Conservation (phyloP, 2,113 vertebrate genomes). For the Sisor rabdophorus region DNA sequence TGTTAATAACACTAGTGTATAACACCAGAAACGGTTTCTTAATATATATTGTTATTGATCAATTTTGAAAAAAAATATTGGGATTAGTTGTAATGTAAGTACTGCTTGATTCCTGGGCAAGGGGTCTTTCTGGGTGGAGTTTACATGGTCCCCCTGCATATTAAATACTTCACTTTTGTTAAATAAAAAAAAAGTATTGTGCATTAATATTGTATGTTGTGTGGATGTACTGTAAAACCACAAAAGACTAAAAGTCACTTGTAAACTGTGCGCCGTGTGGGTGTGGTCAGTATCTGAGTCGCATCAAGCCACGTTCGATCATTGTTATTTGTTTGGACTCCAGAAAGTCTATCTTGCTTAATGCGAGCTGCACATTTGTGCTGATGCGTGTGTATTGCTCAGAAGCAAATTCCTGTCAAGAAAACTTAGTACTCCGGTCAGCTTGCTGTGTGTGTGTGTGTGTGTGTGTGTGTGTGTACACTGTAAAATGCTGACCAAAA, state of each 20-base stretch:
- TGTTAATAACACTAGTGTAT: not conserved
- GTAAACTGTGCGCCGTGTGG: not conserved
- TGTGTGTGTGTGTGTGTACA: slow-evolving; percentile 57
- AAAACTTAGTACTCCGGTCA: not conserved
- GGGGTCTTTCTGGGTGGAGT: too few relatives aligned
- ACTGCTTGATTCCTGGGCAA: too few relatives aligned
- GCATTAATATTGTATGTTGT: not conserved
- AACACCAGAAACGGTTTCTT: not conserved
- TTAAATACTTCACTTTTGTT: too few relatives aligned
- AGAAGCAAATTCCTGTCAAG: not conserved
- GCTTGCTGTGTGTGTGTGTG: not conserved
- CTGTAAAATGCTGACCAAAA: slow-evolving; percentile 61
- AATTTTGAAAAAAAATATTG: too few relatives aligned
- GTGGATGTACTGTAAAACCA: not conserved
- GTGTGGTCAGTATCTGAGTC: not conserved
- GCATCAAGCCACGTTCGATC: not conserved
- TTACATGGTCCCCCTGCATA: too few relatives aligned
- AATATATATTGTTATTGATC: too few relatives aligned
- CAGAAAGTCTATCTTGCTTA: not conserved
- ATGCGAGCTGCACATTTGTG: not conserved
- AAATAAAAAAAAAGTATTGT: too few relatives aligned
- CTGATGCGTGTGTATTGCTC: not conserved
- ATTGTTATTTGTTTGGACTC: not conserved
- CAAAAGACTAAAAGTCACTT: not conserved
- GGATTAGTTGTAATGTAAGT: too few relatives aligned